A percentile compares a stretch with the other conserved stretches of the same genome.
These are phyloP conservation scores for Morpho helenor DNA, from an alignment of 2,888 invertebrate species.

Conservation along the genomic window DNA sequence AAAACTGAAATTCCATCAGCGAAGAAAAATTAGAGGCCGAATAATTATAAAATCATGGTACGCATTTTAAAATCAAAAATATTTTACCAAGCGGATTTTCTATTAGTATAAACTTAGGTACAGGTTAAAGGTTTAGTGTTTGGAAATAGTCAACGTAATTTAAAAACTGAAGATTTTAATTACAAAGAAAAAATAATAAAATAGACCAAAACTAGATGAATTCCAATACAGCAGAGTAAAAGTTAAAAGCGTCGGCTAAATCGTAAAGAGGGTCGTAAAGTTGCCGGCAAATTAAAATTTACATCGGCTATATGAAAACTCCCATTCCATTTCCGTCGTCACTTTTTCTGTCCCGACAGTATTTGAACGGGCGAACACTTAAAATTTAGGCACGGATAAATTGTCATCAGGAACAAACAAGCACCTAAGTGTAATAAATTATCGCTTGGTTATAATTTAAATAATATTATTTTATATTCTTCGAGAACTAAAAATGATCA, in stretches of 20 bases:
- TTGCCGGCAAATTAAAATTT: conserved; percentile 76
- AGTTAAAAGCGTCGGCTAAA: conserved; percentile 70
- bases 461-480: no score
- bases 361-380: conserved; percentile 70
- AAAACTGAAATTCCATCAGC: no score
- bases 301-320: conserved; percentile 75
- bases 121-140: not conserved
- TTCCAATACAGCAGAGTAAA: conserved; percentile 65
- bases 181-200: conserved; percentile 11
- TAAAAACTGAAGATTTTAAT: conserved; percentile 1
- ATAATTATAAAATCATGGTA: no score
- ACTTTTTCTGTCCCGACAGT: conserved; percentile 57
- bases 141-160: no score
- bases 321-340: conserved; percentile 56
- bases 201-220: conserved; percentile 49
- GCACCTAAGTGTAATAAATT: not conserved
- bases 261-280: conserved; percentile 75
- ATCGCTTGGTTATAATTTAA: not conserved
- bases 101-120: not conserved
- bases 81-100: conserved; percentile 3
- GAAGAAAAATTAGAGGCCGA: no score
- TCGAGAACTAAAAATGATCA: no score
- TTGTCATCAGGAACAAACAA: conserved; percentile 22
- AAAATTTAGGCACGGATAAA: conserved; percentile 69
- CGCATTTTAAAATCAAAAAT: no score